Conservation (phyloP, 2,888 invertebrate genomes). For the Tortrix viridana region DNA sequence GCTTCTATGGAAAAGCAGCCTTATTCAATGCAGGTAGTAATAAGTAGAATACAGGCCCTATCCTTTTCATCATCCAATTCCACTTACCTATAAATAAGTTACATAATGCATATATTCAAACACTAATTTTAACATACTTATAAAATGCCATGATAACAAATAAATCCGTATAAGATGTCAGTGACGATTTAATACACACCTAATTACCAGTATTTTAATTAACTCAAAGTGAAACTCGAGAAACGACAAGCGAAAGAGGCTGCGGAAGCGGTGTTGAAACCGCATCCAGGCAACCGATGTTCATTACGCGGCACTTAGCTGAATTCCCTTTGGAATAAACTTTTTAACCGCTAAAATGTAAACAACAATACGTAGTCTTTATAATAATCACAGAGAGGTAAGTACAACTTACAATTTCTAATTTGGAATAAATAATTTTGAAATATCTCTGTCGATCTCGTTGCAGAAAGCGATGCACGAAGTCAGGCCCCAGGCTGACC, state of each 20-base stretch:
- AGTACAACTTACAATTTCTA: no score
- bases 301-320: constrained; percentile 25
- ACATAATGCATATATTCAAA: no score
- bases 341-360: constrained; percentile 3
- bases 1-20: no score
- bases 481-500: neutral
- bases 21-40: no score
- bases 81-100: no score
- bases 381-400: neutral
- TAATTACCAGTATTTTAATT: constrained; percentile 9
- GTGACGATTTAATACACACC: neutral
- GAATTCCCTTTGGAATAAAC: constrained; percentile 20
- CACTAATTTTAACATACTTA: no score
- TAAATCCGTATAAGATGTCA: neutral
- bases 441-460: no score
- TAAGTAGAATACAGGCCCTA: no score
- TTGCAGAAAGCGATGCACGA: no score
- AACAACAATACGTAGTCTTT: neutral
- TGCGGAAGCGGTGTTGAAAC: constrained; percentile 29
- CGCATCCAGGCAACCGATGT: constrained; percentile 33
- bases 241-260: constrained; percentile 16
- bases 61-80: no score
- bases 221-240: constrained; percentile 24
- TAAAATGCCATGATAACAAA: no score
- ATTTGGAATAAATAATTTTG: no score